These are phyloP conservation scores for Cephus pygmeus DNA, from an alignment of 2,888 invertebrate species.

Conservation along the genomic window DNA sequence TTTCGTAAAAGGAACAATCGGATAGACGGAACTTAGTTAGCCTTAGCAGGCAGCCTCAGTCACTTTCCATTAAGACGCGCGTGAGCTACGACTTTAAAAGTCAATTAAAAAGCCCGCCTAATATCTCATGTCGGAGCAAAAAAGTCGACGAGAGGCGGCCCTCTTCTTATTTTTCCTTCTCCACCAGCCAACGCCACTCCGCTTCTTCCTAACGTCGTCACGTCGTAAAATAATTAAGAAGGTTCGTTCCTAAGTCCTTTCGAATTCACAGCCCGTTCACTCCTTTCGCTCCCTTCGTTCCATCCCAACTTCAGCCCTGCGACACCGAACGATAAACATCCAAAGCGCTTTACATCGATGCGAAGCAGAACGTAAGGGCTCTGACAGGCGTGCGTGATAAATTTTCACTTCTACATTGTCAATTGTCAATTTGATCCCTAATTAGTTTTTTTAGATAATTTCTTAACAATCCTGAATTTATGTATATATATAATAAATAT, in stretches of 20 bases:
- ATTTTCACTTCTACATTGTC: too few species aligned
- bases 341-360: neutral
- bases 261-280: conserved; percentile 3
- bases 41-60: neutral
- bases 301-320: neutral
- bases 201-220: conserved; percentile 6
- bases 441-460: too few species aligned
- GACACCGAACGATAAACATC: neutral
- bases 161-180: neutral
- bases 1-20: neutral
- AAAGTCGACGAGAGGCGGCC: neutral
- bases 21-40: neutral
- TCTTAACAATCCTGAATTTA: neutral
- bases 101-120: conserved; percentile 6
- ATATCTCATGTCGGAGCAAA: conserved; percentile 1
- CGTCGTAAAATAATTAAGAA: conserved; percentile 33
- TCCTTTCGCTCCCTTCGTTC: neutral
- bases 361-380: neutral
- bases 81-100: conserved; percentile 3
- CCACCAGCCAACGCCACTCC: neutral
- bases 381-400: too few species aligned
- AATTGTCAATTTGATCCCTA: too few species aligned
- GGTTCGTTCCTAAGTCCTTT: conserved; percentile 9
- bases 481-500: neutral
- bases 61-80: conserved; percentile 2